These are phyloP conservation scores for Monochamus saltuarius DNA, from an alignment of 1,140 invertebrate genomes.

Conservation along the genomic window DNA sequence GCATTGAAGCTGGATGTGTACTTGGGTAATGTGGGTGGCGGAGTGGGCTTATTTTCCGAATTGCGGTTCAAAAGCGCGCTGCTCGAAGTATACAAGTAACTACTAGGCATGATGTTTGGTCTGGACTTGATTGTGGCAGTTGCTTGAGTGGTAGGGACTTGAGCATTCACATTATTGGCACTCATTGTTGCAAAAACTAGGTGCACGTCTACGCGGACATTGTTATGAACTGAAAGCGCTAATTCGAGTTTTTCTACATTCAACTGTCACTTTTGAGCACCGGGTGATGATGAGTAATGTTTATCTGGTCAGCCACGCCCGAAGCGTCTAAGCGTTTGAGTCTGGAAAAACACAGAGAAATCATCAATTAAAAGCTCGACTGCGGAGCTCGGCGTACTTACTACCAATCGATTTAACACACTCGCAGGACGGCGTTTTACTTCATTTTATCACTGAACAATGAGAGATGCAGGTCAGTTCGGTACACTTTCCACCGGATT, in stretches of 20 bases:
- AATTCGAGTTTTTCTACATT: background rate
- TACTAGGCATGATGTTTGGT: constrained; percentile 52
- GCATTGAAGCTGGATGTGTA: constrained; percentile 62
- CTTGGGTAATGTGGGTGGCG: constrained; percentile 63
- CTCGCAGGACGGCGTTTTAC: background rate
- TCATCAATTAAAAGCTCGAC: background rate
- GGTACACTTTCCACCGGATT: constrained; percentile 1
- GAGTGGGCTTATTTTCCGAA: constrained; percentile 54
- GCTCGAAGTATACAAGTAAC: constrained; percentile 52
- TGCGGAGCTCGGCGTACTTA: background rate
- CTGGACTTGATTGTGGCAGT: constrained; percentile 51
- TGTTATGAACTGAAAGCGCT: background rate
- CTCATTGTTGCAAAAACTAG: constrained; percentile 43
- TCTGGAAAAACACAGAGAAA: background rate
- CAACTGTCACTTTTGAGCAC: constrained; percentile 14
- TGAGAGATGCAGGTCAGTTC: constrained; percentile 11
- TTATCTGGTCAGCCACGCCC: constrained; percentile 48
- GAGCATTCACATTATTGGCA: constrained; percentile 50
- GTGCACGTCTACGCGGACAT: background rate
- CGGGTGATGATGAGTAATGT: constrained; percentile 34
- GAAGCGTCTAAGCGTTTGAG: constrained; percentile 32
- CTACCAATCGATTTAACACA: no score
- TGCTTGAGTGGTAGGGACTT: constrained; percentile 45
- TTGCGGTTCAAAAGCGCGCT: constrained; percentile 49
- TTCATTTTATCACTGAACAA: constrained; percentile 15